Evolutionary conservation across 1,140 invertebrate species (phyloP), one percentile per base, ranked within the genome.

Genomic region (Saccostrea cuccullata): DNA sequence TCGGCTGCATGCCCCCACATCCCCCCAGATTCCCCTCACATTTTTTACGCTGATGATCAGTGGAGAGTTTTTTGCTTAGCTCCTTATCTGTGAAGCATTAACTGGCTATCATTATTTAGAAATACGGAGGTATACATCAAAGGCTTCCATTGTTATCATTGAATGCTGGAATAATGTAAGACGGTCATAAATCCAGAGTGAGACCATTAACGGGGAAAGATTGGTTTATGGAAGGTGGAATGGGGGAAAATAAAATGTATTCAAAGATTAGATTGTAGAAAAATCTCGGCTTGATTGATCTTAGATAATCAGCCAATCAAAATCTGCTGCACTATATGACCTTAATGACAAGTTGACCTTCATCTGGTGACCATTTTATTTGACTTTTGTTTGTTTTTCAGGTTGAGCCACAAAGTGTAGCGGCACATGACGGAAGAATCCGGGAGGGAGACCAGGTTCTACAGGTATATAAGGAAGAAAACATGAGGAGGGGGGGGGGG

Each of bases 391-490:
- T 87, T 70, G 86, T 83, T 87, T 93, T 93, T 55, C 92, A 96
- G 95, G 96, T 97, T 93, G 96, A 97, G 89, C 95, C 96, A 12
- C 96, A 96, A 89, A 97, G 97, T 94, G 94, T 97, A 60, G 97
- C 97, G 11, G 96, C 96, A 13, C 95, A 96, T 84, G 96, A 97
- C 94, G 97, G 97, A 15, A 95, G 96, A 77, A 95, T 97, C 9
- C 94, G 96, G 84, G 96, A 97, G 91, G 97, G 97, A 56, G 97
- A 97, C 95, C 97, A 97, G 95, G 97, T 97, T 90, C 94, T 97
- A 87, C 94, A 95, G 92, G 94, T 95, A n/a, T n/a, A n/a, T n/a
- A 89, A 83, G 86, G 26, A 84, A 2, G 30, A 20, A 67, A 20
- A 26, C 23, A 56, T 23, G 36, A 23, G 23, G 20, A 11, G 36